A percentile compares a stretch with the other conserved stretches of the same genome.
These are phyloP conservation scores for Fukomys damarensis DNA, from an alignment of 2,113 vertebrate genomes.

Conservation along the genomic window DNA sequence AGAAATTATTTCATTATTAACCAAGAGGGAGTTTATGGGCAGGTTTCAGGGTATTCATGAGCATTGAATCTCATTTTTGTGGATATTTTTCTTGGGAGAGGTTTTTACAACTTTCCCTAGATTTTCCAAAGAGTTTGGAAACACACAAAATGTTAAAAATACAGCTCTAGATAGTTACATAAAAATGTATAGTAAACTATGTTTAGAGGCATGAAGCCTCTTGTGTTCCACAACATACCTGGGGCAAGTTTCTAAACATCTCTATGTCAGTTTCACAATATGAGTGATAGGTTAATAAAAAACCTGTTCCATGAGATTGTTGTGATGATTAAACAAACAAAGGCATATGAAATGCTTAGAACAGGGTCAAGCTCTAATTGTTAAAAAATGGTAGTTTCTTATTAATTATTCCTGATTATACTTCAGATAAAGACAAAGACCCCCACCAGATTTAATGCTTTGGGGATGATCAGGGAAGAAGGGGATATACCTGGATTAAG, in stretches of 20 bases:
- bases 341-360: not conserved
- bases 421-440: not conserved
- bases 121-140: conserved; percentile 8
- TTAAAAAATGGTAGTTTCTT: not conserved
- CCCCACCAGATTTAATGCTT: not conserved
- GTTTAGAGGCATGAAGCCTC: not conserved
- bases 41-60: not conserved
- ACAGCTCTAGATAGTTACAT: not conserved
- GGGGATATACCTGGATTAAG: not conserved
- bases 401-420: not conserved
- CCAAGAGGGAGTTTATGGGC: not conserved
- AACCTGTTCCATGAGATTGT: not conserved
- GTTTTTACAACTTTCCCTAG: not conserved
- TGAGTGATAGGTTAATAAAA: not conserved
- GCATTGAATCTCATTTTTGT: not conserved
- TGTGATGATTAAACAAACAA: not conserved
- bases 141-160: not conserved
- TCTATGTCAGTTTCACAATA: not conserved
- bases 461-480: not conserved
- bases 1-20: not conserved
- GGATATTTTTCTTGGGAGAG: not conserved
- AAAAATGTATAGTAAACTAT: not conserved
- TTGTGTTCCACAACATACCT: not conserved
- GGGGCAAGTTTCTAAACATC: not conserved
- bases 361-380: not conserved